Evolutionary conservation across 2,888 invertebrate genomes (phyloP).

Genomic region (Neuroscelio doddi): DNA sequence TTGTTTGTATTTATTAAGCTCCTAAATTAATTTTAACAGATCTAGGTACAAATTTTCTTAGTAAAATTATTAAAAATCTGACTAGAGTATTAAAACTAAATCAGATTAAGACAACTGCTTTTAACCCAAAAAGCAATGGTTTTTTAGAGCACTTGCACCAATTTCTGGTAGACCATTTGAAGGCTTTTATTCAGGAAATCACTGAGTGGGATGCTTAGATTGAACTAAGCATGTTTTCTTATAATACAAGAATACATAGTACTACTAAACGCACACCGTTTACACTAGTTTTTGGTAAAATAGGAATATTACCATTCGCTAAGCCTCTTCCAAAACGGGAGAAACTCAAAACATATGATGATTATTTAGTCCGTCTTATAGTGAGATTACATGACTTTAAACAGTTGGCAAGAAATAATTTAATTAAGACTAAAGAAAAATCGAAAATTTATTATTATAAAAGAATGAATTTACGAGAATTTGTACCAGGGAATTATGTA

Average conservation of each 20-base stretch:
- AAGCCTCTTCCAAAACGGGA: background rate
- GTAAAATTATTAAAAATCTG: slow-evolving; percentile 34
- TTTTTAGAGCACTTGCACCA: slow-evolving; percentile 45
- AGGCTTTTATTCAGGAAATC: slow-evolving; percentile 29
- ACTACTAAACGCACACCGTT: slow-evolving; percentile 32
- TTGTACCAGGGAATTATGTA: slow-evolving; percentile 27
- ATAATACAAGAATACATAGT: slow-evolving; percentile 34
- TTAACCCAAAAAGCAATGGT: slow-evolving; percentile 42
- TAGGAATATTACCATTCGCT: slow-evolving; percentile 1
- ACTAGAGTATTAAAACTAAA: slow-evolving; percentile 43
- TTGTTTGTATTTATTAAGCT: slow-evolving; percentile 41
- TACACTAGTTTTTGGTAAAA: slow-evolving; percentile 34
- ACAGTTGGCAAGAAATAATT: slow-evolving; percentile 21
- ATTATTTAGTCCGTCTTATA: slow-evolving; percentile 21
- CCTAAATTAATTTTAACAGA: slow-evolving; percentile 45
- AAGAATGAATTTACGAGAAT: slow-evolving; percentile 15
- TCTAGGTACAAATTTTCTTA: slow-evolving; percentile 47
- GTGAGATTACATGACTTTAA: slow-evolving; percentile 14
- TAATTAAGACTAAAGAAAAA: slow-evolving; percentile 28
- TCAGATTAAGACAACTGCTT: slow-evolving; percentile 37
- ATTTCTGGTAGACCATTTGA: slow-evolving; percentile 38
- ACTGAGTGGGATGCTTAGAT: slow-evolving; percentile 46
- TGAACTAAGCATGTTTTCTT: slow-evolving; percentile 30
- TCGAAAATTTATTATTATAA: slow-evolving; percentile 36
- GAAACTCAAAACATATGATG: slow-evolving; percentile 1